Evolutionary conservation across 2,888 invertebrate species (phyloP), one percentile per base, ranked within the genome.

Genomic region (Watsonalla binaria): DNA sequence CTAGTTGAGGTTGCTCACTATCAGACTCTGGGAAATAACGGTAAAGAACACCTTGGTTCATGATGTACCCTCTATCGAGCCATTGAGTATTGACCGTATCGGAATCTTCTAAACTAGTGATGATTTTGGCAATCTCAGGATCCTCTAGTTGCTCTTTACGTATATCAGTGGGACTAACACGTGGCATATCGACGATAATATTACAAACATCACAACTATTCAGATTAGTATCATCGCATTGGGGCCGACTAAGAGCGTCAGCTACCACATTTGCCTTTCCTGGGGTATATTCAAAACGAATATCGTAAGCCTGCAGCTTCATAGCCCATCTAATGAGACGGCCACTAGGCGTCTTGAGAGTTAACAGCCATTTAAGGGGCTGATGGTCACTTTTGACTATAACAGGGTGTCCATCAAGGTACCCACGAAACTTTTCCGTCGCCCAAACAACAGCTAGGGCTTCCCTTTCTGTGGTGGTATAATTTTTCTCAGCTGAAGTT

Each of bases 191-290:
- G 0, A 61, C 42, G 4, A 51, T 47, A 4, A 63, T 58, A 5
- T 61, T 15, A 24, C 67, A 68, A 15, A 64, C n/a, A 6, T 46
- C 59, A 54, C 62, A 65, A 6, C 39, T 37, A 0, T 45, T 53
- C 24, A 14, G 11, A 6, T 37, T 9, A 34, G 9, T 45, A 11
- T 46, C 35, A 0, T 24, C 42, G 0, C 8, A 35, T 8, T 33
- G 24, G 4, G 66, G 66, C 5, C 63, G 55, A 24, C 75, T 77
- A 5, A 86, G 57, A 0, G 74, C 69, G 59, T 89, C 85, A 0
- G 82, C 84, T 0, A 80, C 58, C 4, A 66, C 64, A 56, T 84
- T 80, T 0, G 54, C 55, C 39, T 62, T 68, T 5, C 84, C 83
- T 0, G 72, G 73, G 2, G 65, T 62, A 54, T 85, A n/a, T n/a